These are phyloP conservation scores for Condylura cristata DNA, from an alignment of 2,113 vertebrate species.

Conservation along the genomic window DNA sequence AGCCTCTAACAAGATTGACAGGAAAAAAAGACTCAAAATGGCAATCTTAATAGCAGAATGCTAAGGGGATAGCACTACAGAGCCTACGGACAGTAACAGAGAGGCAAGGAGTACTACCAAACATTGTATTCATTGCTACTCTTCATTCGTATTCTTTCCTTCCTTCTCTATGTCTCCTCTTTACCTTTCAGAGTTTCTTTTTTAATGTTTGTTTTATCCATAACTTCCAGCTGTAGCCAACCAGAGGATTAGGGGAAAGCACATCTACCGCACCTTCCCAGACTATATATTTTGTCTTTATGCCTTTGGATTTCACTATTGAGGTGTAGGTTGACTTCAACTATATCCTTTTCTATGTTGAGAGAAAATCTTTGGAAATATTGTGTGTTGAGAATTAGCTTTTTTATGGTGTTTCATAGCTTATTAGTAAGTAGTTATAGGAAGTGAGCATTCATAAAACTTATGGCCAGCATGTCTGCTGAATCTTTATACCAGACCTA, in stretches of 20 bases:
- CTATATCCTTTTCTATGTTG: neutral
- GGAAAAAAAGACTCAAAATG: too few species aligned
- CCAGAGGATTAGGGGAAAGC: neutral
- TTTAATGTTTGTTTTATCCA: neutral
- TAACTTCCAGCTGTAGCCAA: neutral
- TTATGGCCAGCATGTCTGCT: neutral
- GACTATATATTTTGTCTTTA: neutral
- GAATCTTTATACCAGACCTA: neutral
- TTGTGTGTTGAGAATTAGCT: neutral
- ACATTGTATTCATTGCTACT: neutral
- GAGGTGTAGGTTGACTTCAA: neutral
- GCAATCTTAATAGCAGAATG: too few species aligned
- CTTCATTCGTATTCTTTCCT: neutral
- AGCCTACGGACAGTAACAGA: too few species aligned
- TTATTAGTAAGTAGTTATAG: neutral
- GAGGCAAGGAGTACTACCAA: neutral
- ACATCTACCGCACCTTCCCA: neutral
- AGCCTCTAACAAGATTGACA: too few species aligned
- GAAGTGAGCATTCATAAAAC: neutral
- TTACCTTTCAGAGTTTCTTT: slow-evolving; percentile 26
- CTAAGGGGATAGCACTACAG: too few species aligned
- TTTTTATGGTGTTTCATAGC: neutral
- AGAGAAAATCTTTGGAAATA: neutral
- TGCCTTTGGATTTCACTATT: neutral
- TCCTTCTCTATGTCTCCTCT: neutral